Base-by-base conservation (phyloP, 2,888 invertebrate genomes). In the Lasioglossum malachurum region DNA sequence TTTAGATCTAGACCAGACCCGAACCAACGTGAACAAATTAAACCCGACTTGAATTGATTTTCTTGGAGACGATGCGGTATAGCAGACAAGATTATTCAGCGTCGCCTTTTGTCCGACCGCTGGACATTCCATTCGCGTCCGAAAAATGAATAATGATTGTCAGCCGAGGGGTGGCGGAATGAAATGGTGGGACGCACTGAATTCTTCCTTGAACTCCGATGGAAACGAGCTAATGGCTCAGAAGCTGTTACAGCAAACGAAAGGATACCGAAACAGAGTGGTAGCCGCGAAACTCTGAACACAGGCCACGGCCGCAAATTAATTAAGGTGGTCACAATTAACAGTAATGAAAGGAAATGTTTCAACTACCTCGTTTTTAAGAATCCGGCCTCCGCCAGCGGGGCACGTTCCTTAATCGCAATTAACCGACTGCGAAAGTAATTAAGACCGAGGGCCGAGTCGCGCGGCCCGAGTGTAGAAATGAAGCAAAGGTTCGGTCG, bases 401-500 rank as follows among this genome's bases (percentile, higher is more conserved):
- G 88, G 82, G 88, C 87, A 87, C 83, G 87, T 90, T 90, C 88
- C 86, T 92, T 92, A 92, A 92, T 92, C 91, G 90, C 89, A 92
- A 93, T 93, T 93, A 93, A 92, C 89, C 90, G 88, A 90, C 88
- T 87, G 87, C 86, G 89, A 90, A 82, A 90, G 91, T 92, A 93
- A 93, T 93, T 93, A 93, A 93, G 91, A 90, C 84, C 76, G 83
- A 90, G 88, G 88, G 85, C 81, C 83, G 88, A 53, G 53, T 83
- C 83, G 88, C 83, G 89, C 60, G 60, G 60, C 78, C 67, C 75
- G 86, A 86, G 91, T 86, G 90, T 82, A 91, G 90, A 91, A 92
- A 92, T 89, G 87, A 92, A 92, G 89, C 90, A 92, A 89, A 90
- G 87, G 88, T 90, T 81, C 41, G 74, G 80, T 72, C 78, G 72